Evolutionary conservation across 2,113 vertebrate species (phyloP).

Genomic region (Spea bombifrons): DNA sequence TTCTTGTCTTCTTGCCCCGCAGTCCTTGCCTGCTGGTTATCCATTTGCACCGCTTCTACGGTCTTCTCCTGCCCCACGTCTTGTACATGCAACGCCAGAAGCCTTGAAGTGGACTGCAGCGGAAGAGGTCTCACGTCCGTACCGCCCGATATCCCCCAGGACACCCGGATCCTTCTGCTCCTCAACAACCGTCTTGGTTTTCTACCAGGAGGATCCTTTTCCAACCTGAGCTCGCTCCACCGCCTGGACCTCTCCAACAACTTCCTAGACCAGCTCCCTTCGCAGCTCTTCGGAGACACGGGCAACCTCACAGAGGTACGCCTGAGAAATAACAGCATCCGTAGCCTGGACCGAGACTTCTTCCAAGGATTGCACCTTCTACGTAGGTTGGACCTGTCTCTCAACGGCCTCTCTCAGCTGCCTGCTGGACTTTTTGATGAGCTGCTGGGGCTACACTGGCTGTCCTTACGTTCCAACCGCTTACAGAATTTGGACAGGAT

Average conservation of each 20-base stretch:
- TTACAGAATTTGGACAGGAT: slow-evolving; percentile 88
- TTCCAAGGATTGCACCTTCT: slow-evolving; percentile 78
- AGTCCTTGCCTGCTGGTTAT: slow-evolving; percentile 82
- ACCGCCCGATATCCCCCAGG: slow-evolving; percentile 78
- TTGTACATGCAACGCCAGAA: slow-evolving; percentile 81
- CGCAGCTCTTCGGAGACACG: slow-evolving; percentile 81
- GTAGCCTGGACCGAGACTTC: slow-evolving; percentile 83
- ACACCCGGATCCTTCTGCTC: slow-evolving; percentile 83
- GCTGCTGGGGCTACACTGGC: slow-evolving; percentile 80
- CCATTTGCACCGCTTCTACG: slow-evolving; percentile 63
- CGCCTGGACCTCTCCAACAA: slow-evolving; percentile 95
- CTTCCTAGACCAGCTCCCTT: slow-evolving; percentile 90
- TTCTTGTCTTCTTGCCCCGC: slow-evolving; percentile 1
- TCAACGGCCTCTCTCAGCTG: slow-evolving; percentile 85
- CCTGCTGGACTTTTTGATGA: slow-evolving; percentile 85
- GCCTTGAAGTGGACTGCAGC: slow-evolving; percentile 83
- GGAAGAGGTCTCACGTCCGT: slow-evolving; percentile 80
- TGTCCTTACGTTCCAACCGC: slow-evolving; percentile 88
- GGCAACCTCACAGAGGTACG: slow-evolving; percentile 85
- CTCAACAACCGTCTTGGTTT: slow-evolving; percentile 89
- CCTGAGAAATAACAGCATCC: slow-evolving; percentile 93
- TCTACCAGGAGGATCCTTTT: slow-evolving; percentile 78
- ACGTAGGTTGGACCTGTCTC: slow-evolving; percentile 86
- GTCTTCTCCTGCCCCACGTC: slow-evolving; percentile 77
- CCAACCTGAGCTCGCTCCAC: slow-evolving; percentile 87